phyloP scores from a whole-genome alignment of 2,797 vertebrate genomes.

The Amphiprion clarkii region DNA sequence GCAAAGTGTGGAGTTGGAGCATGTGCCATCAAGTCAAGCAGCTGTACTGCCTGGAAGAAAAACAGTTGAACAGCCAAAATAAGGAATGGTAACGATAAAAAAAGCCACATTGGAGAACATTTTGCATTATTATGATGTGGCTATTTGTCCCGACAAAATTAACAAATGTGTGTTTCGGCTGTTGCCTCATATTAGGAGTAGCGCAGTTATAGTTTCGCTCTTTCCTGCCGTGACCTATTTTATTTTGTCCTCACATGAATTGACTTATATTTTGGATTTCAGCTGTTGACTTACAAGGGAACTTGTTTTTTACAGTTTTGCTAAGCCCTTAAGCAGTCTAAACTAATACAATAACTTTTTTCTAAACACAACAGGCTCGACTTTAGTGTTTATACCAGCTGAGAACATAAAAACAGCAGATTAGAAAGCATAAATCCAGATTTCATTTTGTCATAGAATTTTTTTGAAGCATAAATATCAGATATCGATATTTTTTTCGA shows the following conservation, averaged over 20 bases:
- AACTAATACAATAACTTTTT: background rate
- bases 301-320: background rate
- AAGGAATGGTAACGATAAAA: too few species aligned
- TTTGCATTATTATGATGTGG: background rate
- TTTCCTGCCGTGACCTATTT: background rate
- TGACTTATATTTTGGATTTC: constrained; percentile 10
- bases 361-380: background rate
- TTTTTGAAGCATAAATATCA: background rate
- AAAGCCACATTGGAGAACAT: background rate
- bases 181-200: background rate
- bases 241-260: background rate
- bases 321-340: too few species aligned
- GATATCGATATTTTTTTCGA: background rate
- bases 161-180: background rate
- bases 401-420: background rate
- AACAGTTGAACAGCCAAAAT: too few species aligned
- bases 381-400: background rate
- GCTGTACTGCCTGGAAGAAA: background rate
- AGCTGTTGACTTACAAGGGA: background rate
- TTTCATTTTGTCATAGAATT: background rate
- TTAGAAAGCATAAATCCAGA: background rate
- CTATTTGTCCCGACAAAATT: background rate
- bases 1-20: background rate
- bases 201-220: background rate
- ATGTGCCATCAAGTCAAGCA: constrained; percentile 20